Evolutionary conservation across 2,888 invertebrate genomes (phyloP).

Genomic region (Deilephila elpenor): DNA sequence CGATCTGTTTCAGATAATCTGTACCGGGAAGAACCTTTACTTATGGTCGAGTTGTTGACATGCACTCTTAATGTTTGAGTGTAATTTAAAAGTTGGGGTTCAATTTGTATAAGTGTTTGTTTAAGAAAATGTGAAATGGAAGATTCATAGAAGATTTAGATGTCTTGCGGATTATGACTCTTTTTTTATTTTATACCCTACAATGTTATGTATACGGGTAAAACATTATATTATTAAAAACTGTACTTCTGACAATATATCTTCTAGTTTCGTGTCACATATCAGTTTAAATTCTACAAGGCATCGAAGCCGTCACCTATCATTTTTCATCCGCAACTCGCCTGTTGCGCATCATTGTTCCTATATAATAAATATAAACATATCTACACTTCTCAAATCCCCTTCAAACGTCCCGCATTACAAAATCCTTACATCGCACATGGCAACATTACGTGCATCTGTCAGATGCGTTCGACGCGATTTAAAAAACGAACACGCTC

Average conservation of each 20-base stretch:
- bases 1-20: constrained; percentile 1
- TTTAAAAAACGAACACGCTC: constrained; percentile 75
- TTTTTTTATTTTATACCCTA: too few relatives aligned
- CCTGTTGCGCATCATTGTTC: constrained; percentile 1
- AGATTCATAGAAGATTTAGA: too few relatives aligned
- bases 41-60: constrained; percentile 10
- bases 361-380: background rate
- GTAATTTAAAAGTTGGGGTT: background rate
- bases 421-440: constrained; percentile 68
- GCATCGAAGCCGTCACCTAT: too few relatives aligned
- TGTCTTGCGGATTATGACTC: too few relatives aligned
- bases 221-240: too few relatives aligned
- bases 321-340: background rate
- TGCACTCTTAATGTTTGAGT: background rate
- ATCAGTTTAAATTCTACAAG: too few relatives aligned
- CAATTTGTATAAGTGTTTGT: background rate
- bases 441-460: constrained; percentile 80
- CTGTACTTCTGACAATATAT: too few relatives aligned
- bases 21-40: background rate
- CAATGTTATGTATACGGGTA: too few relatives aligned
- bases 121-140: too few relatives aligned
- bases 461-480: constrained; percentile 74
- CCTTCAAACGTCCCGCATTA: constrained; percentile 46
- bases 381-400: constrained; percentile 19
- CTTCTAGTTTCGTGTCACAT: too few relatives aligned